Percentiles rank a stretch among this genome's conserved stretches.
These are phyloP conservation scores for Lateolabrax maculatus DNA, from an alignment of 2,797 vertebrate genomes.

Conservation along the genomic window DNA sequence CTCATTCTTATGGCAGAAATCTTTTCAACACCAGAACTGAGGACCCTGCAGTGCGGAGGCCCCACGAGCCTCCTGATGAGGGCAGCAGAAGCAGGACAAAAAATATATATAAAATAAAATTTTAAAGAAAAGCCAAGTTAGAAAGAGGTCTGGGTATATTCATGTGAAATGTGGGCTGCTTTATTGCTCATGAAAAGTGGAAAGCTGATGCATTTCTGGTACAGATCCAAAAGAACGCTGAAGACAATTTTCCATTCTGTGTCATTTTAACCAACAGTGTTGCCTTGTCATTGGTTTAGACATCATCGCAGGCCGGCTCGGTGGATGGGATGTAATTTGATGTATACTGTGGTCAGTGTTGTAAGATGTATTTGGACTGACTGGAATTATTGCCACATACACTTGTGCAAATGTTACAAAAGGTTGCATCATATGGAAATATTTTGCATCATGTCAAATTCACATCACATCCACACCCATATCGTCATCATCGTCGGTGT, in stretches of 20 bases:
- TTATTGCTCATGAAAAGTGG: constrained; percentile 61
- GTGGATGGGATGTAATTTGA: constrained; percentile 54
- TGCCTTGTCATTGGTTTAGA: constrained; percentile 48
- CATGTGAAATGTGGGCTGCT: constrained; percentile 46
- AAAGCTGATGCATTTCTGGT: constrained; percentile 62
- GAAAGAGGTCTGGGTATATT: constrained; percentile 40
- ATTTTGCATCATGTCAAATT: constrained; percentile 48
- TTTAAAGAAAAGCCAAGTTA: constrained; percentile 6
- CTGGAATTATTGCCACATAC: constrained; percentile 59
- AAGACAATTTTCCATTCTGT: constrained; percentile 62
- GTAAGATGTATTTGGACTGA: constrained; percentile 56
- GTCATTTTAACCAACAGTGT: constrained; percentile 35
- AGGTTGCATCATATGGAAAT: constrained; percentile 69
- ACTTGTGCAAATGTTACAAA: constrained; percentile 49
- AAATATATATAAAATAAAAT: background rate
- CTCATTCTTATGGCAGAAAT: constrained; percentile 67
- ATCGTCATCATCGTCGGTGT: constrained; percentile 35
- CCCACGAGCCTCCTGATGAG: constrained; percentile 73
- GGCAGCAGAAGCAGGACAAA: constrained; percentile 68
- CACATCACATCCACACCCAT: constrained; percentile 44
- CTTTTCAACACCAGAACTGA: constrained; percentile 73
- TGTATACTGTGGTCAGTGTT: constrained; percentile 54
- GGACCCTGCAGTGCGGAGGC: constrained; percentile 44
- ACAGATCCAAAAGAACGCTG: constrained; percentile 28
- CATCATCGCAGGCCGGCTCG: background rate